Conservation (phyloP, 2,888 invertebrate genomes). For the Phania funesta region DNA sequence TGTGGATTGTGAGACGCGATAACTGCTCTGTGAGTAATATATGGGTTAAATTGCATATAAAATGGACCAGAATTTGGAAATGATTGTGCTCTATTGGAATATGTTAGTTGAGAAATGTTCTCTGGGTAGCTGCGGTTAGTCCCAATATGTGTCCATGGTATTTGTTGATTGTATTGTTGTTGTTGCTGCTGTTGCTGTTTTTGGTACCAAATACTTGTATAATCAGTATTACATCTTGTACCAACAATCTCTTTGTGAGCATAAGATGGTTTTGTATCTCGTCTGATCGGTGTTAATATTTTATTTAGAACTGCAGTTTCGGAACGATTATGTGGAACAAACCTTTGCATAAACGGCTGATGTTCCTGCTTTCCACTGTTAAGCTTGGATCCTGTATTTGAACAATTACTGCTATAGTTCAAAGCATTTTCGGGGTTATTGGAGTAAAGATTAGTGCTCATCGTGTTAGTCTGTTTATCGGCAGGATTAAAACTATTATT, state of each 20-base stretch:
- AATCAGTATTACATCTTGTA: slow-evolving; percentile 69
- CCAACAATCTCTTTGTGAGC: slow-evolving; percentile 61
- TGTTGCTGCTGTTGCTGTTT: slow-evolving; percentile 49
- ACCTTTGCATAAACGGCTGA: slow-evolving; percentile 10
- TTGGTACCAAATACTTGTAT: slow-evolving; percentile 72
- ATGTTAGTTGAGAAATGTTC: slow-evolving; percentile 61
- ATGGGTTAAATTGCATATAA: slow-evolving; percentile 68
- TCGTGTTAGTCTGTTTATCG: slow-evolving; percentile 59
- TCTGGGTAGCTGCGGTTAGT: slow-evolving; percentile 60
- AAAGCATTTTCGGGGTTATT: slow-evolving; percentile 66
- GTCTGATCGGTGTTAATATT: slow-evolving; percentile 54
- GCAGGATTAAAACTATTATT: slow-evolving; percentile 62
- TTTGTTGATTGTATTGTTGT: slow-evolving; percentile 57
- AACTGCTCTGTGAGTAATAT: slow-evolving; percentile 71
- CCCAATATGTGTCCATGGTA: slow-evolving; percentile 44
- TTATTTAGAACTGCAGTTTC: slow-evolving; percentile 34
- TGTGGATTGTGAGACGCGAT: slow-evolving; percentile 71
- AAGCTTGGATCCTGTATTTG: slow-evolving; percentile 58
- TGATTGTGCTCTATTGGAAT: slow-evolving; percentile 72
- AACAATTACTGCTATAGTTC: slow-evolving; percentile 61
- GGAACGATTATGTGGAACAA: background rate
- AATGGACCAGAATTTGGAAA: slow-evolving; percentile 69
- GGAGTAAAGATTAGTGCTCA: slow-evolving; percentile 65
- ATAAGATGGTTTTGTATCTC: slow-evolving; percentile 65
- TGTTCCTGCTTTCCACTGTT: slow-evolving; percentile 40